phyloP scores from a whole-genome alignment of 2,888 invertebrate genomes.

The Scrobipalpa atriplicella region DNA sequence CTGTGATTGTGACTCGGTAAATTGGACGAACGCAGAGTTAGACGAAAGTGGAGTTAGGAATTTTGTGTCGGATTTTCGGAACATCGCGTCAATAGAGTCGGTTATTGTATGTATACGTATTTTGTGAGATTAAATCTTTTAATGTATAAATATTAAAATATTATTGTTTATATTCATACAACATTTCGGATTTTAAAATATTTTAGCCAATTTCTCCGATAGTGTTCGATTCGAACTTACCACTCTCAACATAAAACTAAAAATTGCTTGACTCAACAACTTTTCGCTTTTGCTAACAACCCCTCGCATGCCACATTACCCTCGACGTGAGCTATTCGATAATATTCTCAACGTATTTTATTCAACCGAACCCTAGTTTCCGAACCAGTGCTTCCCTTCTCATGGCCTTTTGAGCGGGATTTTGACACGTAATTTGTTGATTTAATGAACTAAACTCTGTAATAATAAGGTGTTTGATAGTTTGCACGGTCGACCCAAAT shows the following conservation, averaged over 20 bases:
- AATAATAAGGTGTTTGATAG: not conserved
- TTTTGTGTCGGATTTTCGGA: slow-evolving; percentile 12
- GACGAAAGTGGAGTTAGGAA: slow-evolving; percentile 27
- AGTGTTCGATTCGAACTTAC: no score
- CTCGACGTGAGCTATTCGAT: slow-evolving; percentile 66
- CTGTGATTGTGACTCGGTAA: slow-evolving; percentile 26
- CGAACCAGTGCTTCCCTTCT: slow-evolving; percentile 55
- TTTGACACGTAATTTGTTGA: slow-evolving; percentile 75
- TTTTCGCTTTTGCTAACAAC: slow-evolving; percentile 33
- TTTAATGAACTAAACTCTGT: slow-evolving; percentile 60
- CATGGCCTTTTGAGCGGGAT: slow-evolving; percentile 58
- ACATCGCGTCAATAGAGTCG: not conserved
- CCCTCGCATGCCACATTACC: slow-evolving; percentile 65
- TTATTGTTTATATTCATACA: no score
- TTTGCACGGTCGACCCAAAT: not conserved
- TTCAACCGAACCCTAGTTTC: slow-evolving; percentile 60
- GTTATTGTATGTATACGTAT: no score
- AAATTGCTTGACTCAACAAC: slow-evolving; percentile 40
- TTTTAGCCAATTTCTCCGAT: no score
- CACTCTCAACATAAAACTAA: no score
- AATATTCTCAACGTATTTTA: slow-evolving; percentile 76
- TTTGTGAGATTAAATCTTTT: no score
- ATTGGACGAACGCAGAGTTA: slow-evolving; percentile 29
- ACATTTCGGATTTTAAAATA: no score
- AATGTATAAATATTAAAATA: no score